These are phyloP conservation scores for Pygoscelis adeliae DNA, from an alignment of 2,113 vertebrate species.

Conservation along the genomic window DNA sequence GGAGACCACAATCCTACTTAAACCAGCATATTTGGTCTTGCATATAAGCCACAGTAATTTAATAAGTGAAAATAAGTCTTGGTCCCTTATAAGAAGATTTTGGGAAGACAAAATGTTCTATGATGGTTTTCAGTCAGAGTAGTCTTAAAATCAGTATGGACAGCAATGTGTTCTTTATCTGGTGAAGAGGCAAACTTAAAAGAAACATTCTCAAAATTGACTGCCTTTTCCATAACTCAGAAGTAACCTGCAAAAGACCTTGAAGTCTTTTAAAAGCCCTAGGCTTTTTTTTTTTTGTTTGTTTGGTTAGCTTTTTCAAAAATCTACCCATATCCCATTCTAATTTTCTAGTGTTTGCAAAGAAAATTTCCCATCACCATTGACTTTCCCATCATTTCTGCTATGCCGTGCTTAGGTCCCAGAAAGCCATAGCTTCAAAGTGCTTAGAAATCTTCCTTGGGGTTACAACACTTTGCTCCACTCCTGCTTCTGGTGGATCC, in stretches of 20 bases:
- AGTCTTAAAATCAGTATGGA: neutral
- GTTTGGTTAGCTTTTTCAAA: neutral
- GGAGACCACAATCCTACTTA: neutral
- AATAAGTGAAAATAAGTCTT: neutral
- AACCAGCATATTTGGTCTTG: neutral
- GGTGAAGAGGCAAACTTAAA: neutral
- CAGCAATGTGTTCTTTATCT: neutral
- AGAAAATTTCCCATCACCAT: neutral
- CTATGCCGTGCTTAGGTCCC: no score
- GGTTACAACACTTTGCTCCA: neutral
- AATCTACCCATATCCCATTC: rapidly evolving
- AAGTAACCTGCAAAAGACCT: neutral
- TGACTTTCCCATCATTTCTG: neutral
- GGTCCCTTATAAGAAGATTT: neutral
- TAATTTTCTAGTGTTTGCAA: neutral
- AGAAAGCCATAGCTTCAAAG: neutral
- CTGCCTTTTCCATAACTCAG: neutral
- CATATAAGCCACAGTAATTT: neutral
- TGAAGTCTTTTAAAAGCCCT: neutral
- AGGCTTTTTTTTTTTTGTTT: neutral
- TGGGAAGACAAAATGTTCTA: neutral
- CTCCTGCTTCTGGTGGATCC: neutral
- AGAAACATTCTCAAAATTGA: neutral
- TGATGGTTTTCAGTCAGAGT: neutral
- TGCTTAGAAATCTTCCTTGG: neutral